Evolutionary conservation across 2,888 invertebrate genomes (phyloP).

Genomic region (Calephelis perditalis): DNA sequence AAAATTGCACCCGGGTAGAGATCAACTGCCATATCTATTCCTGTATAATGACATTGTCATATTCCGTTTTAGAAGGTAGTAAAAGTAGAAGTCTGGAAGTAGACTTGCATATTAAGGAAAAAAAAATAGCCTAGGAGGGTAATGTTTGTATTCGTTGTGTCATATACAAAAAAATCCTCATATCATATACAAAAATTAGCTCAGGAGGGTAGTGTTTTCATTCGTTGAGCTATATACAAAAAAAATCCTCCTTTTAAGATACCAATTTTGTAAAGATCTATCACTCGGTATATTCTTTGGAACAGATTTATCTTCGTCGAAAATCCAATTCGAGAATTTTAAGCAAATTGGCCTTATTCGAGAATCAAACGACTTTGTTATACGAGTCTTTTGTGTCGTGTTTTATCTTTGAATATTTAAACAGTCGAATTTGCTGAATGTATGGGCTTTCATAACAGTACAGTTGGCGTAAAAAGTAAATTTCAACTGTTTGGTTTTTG

Average conservation of each 20-base stretch:
- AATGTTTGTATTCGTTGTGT: too few species aligned
- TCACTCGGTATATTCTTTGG: background rate
- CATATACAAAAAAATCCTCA: background rate
- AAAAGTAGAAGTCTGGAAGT: too few species aligned
- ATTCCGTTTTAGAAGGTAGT: too few species aligned
- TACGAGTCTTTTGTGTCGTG: background rate
- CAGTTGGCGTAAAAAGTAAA: background rate
- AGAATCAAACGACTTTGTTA: conserved; percentile 9
- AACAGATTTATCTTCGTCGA: background rate
- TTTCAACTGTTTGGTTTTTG: too few species aligned
- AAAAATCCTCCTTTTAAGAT: background rate
- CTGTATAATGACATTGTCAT: too few species aligned
- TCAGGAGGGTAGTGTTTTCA: too few species aligned
- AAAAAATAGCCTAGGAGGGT: too few species aligned
- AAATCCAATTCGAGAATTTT: conserved; percentile 4
- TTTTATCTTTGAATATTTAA: conserved; percentile 9
- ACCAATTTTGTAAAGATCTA: background rate
- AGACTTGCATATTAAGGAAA: too few species aligned
- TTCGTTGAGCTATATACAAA: background rate
- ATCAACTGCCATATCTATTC: too few species aligned
- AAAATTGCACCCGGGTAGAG: too few species aligned
- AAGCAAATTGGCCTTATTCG: conserved; percentile 9
- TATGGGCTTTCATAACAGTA: background rate
- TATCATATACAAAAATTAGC: too few species aligned
- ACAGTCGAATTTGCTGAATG: background rate